These are phyloP conservation scores for Patella caerulea DNA, from an alignment of 2,888 invertebrate species.

Conservation along the genomic window DNA sequence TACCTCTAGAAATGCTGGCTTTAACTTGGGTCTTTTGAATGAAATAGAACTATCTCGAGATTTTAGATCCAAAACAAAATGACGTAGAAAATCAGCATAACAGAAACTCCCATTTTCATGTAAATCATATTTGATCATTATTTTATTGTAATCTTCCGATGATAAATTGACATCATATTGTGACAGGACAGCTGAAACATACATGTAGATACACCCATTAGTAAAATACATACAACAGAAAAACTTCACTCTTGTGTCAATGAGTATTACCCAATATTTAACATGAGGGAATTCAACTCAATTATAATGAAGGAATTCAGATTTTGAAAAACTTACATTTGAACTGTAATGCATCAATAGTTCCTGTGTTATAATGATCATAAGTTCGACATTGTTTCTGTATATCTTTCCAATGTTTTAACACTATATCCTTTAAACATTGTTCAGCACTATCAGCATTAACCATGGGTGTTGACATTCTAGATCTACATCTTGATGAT, in stretches of 20 bases:
- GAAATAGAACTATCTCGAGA: conserved; percentile 42
- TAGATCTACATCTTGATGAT: conserved; percentile 25
- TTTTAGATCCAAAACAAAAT: conserved; percentile 63
- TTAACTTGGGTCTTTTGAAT: conserved; percentile 46
- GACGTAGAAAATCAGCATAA: conserved; percentile 66
- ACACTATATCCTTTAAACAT: conserved; percentile 55
- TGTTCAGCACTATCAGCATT: conserved; percentile 65
- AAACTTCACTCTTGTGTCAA: background rate
- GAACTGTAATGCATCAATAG: conserved; percentile 58
- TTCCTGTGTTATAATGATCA: conserved; percentile 60
- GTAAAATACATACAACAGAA: background rate
- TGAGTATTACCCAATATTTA: background rate
- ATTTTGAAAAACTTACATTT: conserved; percentile 48
- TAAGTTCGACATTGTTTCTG: conserved; percentile 62
- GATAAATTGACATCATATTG: conserved; percentile 52
- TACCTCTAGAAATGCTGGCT: conserved; percentile 48
- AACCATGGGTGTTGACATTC: conserved; percentile 62
- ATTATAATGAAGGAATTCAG: background rate
- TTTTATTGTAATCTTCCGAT: conserved; percentile 57
- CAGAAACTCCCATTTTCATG: conserved; percentile 64
- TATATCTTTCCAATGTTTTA: conserved; percentile 65
- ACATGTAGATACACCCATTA: too few relatives aligned
- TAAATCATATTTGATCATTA: conserved; percentile 67
- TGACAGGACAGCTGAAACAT: too few relatives aligned
- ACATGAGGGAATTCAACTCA: background rate